These are phyloP conservation scores for Propithecus deckenii DNA, from an alignment of 2,797 vertebrate genomes.

Conservation along the genomic window DNA sequence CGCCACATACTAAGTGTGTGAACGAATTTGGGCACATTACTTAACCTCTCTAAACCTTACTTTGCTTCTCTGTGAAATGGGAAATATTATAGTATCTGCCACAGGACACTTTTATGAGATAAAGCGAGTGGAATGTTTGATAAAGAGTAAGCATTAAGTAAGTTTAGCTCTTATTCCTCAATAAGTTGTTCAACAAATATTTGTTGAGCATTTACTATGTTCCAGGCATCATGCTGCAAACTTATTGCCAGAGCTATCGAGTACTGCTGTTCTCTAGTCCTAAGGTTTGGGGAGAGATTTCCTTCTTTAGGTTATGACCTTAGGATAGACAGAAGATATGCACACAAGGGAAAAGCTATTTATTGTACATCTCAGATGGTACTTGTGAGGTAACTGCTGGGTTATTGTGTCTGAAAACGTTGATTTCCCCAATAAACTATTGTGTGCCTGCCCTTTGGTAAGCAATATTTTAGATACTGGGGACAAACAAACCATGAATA, in stretches of 20 bases:
- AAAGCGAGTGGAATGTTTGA: neutral
- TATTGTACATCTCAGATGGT: neutral
- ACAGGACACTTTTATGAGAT: neutral
- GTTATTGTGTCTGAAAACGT: neutral
- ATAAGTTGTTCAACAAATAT: neutral
- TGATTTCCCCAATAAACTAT: neutral
- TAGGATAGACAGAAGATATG: neutral
- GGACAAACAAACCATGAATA: neutral
- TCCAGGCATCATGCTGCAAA: neutral
- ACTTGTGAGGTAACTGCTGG: neutral
- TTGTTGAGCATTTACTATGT: neutral
- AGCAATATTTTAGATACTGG: neutral
- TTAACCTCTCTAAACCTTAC: neutral
- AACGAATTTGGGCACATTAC: neutral
- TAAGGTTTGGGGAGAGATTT: neutral
- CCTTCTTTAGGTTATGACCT: neutral
- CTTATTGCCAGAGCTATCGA: neutral
- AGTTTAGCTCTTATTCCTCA: neutral
- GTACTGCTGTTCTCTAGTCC: neutral
- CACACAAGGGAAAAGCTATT: neutral
- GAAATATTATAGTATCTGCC: neutral
- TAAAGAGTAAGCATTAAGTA: neutral
- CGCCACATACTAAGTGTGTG: neutral
- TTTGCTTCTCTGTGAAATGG: neutral
- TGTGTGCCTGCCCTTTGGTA: neutral